phyloP scores from a whole-genome alignment of 2,797 vertebrate species.

The Discoglossus pictus region DNA sequence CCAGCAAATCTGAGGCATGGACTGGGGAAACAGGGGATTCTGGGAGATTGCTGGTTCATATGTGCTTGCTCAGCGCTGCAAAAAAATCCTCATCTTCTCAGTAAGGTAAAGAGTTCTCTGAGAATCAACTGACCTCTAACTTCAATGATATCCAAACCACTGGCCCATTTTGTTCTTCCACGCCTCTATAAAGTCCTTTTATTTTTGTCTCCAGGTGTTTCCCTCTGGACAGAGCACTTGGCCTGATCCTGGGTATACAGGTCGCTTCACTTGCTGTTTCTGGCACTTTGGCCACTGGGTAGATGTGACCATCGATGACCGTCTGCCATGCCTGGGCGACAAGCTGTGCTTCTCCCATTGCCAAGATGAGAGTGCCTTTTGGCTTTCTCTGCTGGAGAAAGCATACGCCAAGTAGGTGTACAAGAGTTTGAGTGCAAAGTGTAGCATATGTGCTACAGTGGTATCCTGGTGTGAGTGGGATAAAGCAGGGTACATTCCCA shows the following conservation, averaged over 20 bases:
- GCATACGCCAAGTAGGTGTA: conserved; percentile 91
- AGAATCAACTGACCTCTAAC: neutral
- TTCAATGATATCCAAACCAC: neutral
- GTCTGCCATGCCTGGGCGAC: conserved; percentile 84
- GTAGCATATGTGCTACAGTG: too few species aligned
- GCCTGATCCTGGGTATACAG: conserved; percentile 78
- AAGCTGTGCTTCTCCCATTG: conserved; percentile 91
- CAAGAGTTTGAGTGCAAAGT: too few species aligned
- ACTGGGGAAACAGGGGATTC: conserved; percentile 88
- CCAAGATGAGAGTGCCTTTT: conserved; percentile 83
- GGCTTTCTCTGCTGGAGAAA: conserved; percentile 95
- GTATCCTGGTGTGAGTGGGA: too few species aligned
- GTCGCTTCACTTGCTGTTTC: conserved; percentile 81
- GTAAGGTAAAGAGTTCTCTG: conserved; percentile 74
- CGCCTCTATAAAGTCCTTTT: neutral
- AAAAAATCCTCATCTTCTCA: conserved; percentile 78
- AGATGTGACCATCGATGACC: conserved; percentile 87
- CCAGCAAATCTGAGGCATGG: conserved; percentile 71
- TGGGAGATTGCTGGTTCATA: conserved; percentile 97
- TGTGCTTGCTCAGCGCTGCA: conserved; percentile 88
- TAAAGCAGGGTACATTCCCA: too few species aligned
- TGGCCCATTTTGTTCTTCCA: neutral
- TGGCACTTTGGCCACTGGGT: conserved; percentile 91
- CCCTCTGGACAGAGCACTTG: conserved; percentile 84
- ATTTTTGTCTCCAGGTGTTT: conserved; percentile 73